Evolutionary conservation across 2,888 invertebrate genomes (phyloP).

Genomic region (Falcaria lacertinaria): DNA sequence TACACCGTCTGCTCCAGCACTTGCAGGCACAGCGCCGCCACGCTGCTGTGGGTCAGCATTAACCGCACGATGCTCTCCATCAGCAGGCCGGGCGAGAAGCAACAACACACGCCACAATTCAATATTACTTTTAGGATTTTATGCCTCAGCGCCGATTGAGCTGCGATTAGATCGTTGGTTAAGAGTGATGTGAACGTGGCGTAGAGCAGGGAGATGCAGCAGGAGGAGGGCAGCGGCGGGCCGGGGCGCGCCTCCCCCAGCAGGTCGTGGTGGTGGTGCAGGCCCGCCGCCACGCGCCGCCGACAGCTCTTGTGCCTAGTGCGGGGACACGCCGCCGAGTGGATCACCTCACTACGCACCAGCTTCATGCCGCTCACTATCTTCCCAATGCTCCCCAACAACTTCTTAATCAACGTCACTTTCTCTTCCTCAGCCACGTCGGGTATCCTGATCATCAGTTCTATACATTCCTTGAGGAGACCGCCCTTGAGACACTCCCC

Average conservation of each 20-base stretch:
- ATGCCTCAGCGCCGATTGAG: conserved; percentile 53
- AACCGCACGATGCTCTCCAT: conserved; percentile 72
- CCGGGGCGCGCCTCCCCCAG: conserved; percentile 71
- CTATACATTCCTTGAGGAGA: conserved; percentile 76
- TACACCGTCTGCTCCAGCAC: conserved; percentile 80
- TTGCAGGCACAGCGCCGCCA: conserved; percentile 64
- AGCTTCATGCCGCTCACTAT: conserved; percentile 78
- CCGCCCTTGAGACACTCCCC: conserved; percentile 80
- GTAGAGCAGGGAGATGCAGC: conserved; percentile 79
- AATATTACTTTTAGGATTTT: conserved; percentile 78
- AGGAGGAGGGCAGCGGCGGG: conserved; percentile 62
- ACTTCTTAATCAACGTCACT: conserved; percentile 65
- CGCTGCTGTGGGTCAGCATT: conserved; percentile 57
- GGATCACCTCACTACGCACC: conserved; percentile 77
- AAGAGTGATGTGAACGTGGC: conserved; percentile 71
- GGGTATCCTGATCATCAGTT: conserved; percentile 75
- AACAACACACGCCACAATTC: conserved; percentile 81
- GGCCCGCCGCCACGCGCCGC: conserved; percentile 56
- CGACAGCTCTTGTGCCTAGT: conserved; percentile 74
- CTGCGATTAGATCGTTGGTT: conserved; percentile 61
- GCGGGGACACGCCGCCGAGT: conserved; percentile 74
- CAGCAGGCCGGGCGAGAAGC: conserved; percentile 77
- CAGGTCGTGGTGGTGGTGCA: conserved; percentile 81
- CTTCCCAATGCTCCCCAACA: conserved; percentile 78
- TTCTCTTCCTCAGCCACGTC: conserved; percentile 51